Conservation (phyloP, 2,888 invertebrate species). For the Dryadula phaetusa region DNA sequence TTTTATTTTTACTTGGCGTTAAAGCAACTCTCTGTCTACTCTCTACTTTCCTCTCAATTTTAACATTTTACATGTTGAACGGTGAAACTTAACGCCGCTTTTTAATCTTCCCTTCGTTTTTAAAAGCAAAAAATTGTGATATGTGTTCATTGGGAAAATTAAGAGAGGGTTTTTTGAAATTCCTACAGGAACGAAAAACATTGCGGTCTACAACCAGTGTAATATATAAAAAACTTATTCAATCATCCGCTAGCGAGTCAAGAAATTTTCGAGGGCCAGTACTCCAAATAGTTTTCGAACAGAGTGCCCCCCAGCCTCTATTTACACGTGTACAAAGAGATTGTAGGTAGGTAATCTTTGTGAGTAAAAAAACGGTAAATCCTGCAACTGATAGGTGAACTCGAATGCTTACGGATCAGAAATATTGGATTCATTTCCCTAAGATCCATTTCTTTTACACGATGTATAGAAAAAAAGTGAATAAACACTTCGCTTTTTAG, state of each 20-base stretch:
- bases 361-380: slow-evolving; percentile 66
- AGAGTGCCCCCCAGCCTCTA: slow-evolving; percentile 61
- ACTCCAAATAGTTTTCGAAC: slow-evolving; percentile 77
- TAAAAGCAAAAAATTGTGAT: too few species aligned
- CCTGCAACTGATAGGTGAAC: slow-evolving; percentile 70
- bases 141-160: too few species aligned
- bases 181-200: too few species aligned
- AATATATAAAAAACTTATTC: not conserved
- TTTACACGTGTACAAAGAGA: slow-evolving; percentile 72
- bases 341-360: slow-evolving; percentile 22
- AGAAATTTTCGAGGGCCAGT: not conserved
- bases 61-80: too few species aligned
- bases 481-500: too few species aligned
- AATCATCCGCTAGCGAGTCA: not conserved
- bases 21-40: too few species aligned
- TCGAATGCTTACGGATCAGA: slow-evolving; percentile 59
- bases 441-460: slow-evolving; percentile 57
- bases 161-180: too few species aligned
- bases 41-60: not conserved
- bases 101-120: too few species aligned
- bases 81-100: too few species aligned
- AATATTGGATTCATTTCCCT: slow-evolving; percentile 63
- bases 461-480: not conserved
- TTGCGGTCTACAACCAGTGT: too few species aligned
- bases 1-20: not conserved